phyloP scores from a whole-genome alignment of 1,140 invertebrate genomes.

The Atta texana region DNA sequence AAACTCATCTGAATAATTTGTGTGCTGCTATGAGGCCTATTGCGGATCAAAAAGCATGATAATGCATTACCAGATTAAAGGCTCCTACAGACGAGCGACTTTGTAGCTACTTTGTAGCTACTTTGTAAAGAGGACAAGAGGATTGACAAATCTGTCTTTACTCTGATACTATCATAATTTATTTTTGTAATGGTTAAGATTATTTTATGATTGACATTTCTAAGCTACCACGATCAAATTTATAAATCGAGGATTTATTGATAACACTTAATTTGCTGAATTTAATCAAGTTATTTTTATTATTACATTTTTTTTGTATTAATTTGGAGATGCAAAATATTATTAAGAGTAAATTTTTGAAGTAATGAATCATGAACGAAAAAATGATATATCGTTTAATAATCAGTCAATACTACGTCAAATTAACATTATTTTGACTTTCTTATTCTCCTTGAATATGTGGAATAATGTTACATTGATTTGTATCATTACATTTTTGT shows the following conservation, averaged over 20 bases:
- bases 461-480: neutral
- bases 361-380: neutral
- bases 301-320: neutral
- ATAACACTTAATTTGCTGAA: neutral
- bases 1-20: slow-evolving; percentile 69
- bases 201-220: slow-evolving; percentile 8
- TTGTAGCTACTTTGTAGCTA: too few relatives aligned
- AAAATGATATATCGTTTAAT: too few relatives aligned
- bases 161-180: neutral
- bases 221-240: neutral
- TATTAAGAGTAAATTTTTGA: neutral
- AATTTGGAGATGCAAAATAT: neutral
- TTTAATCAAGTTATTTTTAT: neutral
- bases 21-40: slow-evolving; percentile 40
- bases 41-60: slow-evolving; percentile 62
- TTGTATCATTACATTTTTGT: neutral
- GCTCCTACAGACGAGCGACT: too few relatives aligned
- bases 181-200: neutral
- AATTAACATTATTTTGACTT: too few relatives aligned
- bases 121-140: neutral
- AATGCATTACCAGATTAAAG: slow-evolving; percentile 67
- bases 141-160: neutral
- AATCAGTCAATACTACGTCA: too few relatives aligned
- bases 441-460: too few relatives aligned
- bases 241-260: neutral